Base-by-base conservation (phyloP, 2,113 vertebrate species). In the Scopus umbretta region DNA sequence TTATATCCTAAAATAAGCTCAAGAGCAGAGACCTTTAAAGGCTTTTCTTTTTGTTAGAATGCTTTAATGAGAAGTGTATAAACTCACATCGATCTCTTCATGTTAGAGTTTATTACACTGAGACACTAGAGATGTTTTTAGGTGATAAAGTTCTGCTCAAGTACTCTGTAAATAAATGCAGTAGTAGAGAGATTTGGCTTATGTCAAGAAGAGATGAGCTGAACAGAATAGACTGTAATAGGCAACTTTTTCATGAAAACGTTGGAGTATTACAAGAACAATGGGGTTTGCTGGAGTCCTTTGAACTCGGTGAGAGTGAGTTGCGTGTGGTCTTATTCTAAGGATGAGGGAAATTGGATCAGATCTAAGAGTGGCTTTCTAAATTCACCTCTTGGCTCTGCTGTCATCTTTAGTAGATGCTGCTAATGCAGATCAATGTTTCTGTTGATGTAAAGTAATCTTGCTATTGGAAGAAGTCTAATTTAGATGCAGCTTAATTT, bases 401-500 rank as follows among this genome's bases (percentile, higher is more conserved):
- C 88, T n/a, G 38, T 95, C 96, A 67, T 56, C 84, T 93, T 90
- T 59, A 68, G 86, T 76, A 94, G 94, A 79, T 80, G 73, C 76
- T 95, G 73, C 78, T 96, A 85, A 86, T 4, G 38, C 80, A 86
- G 85, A 97, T 94, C 89, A 90, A 88, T 72, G 80, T 91, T 96
- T 94, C 96, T 92, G 95, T 95, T 87, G 95, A 95, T 86, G 92
- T 84, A 96, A 95, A 94, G 72, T 90, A 92, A 95, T 98, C 88
- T 96, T 95, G 92, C 96, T 92, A 59, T 95, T 92, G 90, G 95
- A 97, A 98, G 95, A 97, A 81, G 93, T 90, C 97, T 98, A 97
- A 98, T 98, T 98, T 97, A 97, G 94, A 97, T 6, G 18, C 90
- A 86, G 75, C 92, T 94, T 98, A 97, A 98, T 98, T 97, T 97